These are phyloP conservation scores for Drosophila mettleri DNA, from an alignment of 2,888 invertebrate genomes.

Conservation along the genomic window DNA sequence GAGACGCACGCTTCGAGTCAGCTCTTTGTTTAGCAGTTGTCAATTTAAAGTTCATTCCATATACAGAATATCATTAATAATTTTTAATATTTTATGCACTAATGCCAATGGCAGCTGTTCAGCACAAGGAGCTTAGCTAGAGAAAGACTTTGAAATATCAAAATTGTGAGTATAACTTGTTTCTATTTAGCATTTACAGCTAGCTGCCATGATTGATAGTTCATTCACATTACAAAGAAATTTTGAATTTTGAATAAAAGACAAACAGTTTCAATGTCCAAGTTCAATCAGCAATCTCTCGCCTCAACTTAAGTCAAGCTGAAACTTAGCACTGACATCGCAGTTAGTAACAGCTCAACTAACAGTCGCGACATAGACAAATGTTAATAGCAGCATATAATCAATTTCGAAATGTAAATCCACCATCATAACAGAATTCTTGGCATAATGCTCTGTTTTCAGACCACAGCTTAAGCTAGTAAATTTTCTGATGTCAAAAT, in stretches of 20 bases:
- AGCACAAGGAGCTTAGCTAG: neutral
- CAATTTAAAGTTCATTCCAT: constrained; percentile 29
- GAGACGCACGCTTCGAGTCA: constrained; percentile 6
- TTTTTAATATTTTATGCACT: constrained; percentile 6
- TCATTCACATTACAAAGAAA: too few relatives aligned
- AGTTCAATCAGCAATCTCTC: neutral
- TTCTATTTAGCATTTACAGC: neutral
- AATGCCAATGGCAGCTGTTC: neutral
- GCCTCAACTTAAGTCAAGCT: neutral
- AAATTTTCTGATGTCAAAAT: neutral
- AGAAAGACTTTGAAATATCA: neutral
- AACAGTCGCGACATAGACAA: too few relatives aligned
- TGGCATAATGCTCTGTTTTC: neutral
- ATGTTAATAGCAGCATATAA: neutral
- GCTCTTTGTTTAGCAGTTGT: constrained; percentile 17
- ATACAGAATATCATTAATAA: constrained; percentile 10
- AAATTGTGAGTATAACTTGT: neutral
- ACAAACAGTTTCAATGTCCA: neutral
- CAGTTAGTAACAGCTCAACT: neutral
- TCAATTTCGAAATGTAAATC: neutral
- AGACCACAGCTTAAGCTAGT: neutral
- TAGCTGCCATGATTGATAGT: neutral
- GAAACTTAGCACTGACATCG: neutral
- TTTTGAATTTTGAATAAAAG: neutral
- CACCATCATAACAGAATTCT: neutral